Base-by-base conservation (phyloP, 2,888 invertebrate species). In the Nasonia oneida region DNA sequence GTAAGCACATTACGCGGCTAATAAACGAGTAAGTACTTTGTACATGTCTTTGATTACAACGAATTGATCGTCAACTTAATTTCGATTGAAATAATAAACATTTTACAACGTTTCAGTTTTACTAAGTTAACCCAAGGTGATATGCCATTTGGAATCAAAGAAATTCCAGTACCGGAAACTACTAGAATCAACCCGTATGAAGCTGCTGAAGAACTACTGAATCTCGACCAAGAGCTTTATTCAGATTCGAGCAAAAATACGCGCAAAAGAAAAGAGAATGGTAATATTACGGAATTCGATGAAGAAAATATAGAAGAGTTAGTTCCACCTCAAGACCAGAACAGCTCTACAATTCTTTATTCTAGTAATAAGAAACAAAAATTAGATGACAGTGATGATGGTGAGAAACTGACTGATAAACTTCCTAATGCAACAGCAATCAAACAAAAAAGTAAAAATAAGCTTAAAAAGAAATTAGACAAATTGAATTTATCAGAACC, bases 101-200 rank as follows among this genome's bases (percentile, higher is more conserved):
- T 81, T 85, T 82, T 70, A 42, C 77, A 8, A 61, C 18, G 23
- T 79, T 83, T 23, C 88, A 96, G 96, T 74, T 96, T 96, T 91
- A 94, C 94, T 87, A 93, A 94, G 89, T 92, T 96, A 18, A 93
- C 95, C 0, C 91, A 93, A 10, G 96, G 96, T 10, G 93, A 94
- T 83, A 97, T 96, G 93, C 97, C 97, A 0, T 92, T 97, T 15
- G 96, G 95, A 1, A 93, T 96, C 1, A 95, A 95, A 87, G 93
- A 94, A 85, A 92, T 96, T 83, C 93, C 93, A 3, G 90, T 94
- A 37, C 92, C 93, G n/a, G 86, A 88, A 76, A 81, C 82, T 75
- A 87, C 83, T 53, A 93, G 93, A 90, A 91, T 92, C 80, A 91
- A 87, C 67, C 90, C 92, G 71, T 91, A 91, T 42, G 91, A 92